These are phyloP conservation scores for Vannuccia rotundouncinata DNA, from an alignment of 2,888 invertebrate species.

Conservation along the genomic window DNA sequence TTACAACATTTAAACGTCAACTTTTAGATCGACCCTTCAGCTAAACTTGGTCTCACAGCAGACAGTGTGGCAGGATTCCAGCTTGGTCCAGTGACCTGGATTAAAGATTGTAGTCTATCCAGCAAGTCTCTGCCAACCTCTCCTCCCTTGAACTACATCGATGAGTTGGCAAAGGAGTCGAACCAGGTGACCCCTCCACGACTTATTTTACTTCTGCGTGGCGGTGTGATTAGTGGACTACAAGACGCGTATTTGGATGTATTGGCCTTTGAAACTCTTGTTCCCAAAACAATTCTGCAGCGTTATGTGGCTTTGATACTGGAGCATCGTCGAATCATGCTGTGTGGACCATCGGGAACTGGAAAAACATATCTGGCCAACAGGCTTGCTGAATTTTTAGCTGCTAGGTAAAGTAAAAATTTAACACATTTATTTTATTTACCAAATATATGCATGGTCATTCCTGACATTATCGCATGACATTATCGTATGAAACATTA, in stretches of 20 bases:
- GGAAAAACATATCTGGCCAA: conserved; percentile 93
- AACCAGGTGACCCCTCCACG: neutral
- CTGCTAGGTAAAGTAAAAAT: conserved; percentile 47
- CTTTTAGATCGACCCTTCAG: conserved; percentile 81
- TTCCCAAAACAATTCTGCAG: conserved; percentile 90
- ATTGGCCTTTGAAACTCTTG: conserved; percentile 85
- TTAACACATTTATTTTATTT: too few relatives aligned
- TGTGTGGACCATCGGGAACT: conserved; percentile 92
- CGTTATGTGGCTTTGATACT: conserved; percentile 79
- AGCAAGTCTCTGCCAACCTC: too few relatives aligned
- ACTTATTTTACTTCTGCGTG: neutral
- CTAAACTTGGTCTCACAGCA: conserved; percentile 71
- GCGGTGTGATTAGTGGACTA: neutral
- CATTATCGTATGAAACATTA: too few relatives aligned
- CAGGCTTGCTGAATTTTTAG: conserved; percentile 85
- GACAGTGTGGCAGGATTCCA: conserved; percentile 84
- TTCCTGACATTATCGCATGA: too few relatives aligned
- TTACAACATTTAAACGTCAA: too few relatives aligned
- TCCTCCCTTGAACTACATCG: neutral
- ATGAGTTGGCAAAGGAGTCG: neutral
- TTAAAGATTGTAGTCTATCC: neutral
- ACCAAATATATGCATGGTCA: too few relatives aligned
- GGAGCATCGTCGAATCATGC: conserved; percentile 82
- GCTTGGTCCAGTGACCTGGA: conserved; percentile 67
- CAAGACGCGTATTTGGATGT: conserved; percentile 65